A percentile compares a stretch with the other conserved stretches of the same genome.
Conservation (phyloP, 1,140 invertebrate species). For the Heliconius nattereri region DNA sequence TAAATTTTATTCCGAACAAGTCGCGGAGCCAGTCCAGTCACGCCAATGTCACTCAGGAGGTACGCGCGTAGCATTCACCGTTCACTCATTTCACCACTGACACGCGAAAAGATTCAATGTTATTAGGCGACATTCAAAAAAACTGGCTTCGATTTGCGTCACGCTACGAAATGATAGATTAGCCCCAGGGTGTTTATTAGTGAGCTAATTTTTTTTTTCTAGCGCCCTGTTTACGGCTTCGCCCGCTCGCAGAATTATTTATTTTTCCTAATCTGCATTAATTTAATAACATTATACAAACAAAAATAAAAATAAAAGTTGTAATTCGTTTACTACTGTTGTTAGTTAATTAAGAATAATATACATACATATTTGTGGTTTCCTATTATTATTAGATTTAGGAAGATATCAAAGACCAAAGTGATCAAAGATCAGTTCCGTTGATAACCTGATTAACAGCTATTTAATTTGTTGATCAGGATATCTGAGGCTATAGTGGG, state of each 20-base stretch:
- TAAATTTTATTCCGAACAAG: constrained; percentile 40
- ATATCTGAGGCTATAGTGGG: too few relatives aligned
- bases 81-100: constrained; percentile 53
- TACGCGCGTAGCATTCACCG: constrained; percentile 54
- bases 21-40: constrained; percentile 47
- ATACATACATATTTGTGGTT: background rate
- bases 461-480: too few relatives aligned
- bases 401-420: background rate
- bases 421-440: too few relatives aligned
- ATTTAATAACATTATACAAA: too few relatives aligned
- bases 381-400: background rate
- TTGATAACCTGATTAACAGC: too few relatives aligned
- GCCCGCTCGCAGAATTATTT: too few relatives aligned
- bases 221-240: too few relatives aligned
- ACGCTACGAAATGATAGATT: background rate
- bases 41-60: constrained; percentile 53
- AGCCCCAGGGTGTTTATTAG: background rate
- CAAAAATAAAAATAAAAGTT: too few relatives aligned
- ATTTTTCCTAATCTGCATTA: too few relatives aligned
- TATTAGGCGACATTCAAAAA: constrained; percentile 43
- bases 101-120: constrained; percentile 54
- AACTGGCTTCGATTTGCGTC: background rate
- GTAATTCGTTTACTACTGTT: background rate
- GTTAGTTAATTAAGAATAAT: background rate
- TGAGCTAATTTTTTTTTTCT: background rate